Conservation (phyloP, 2,797 vertebrate species). For the Falco concolor region DNA sequence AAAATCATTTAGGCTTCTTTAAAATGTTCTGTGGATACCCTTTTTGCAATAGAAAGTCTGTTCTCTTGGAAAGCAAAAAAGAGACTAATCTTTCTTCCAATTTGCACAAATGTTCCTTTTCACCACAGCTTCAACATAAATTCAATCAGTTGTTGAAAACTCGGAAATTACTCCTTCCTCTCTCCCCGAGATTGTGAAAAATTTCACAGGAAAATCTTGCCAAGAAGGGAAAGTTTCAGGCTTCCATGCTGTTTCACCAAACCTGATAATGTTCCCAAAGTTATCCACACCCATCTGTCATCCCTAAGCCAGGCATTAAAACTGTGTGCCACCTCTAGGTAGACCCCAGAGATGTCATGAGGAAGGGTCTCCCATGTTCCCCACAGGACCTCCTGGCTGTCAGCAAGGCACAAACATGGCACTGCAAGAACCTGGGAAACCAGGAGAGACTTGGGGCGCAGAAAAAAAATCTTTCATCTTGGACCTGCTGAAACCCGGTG, state of each 20-base stretch:
- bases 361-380: not conserved
- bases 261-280: not conserved
- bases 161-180: not conserved
- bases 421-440: not conserved
- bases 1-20: not conserved
- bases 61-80: not conserved
- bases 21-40: not conserved
- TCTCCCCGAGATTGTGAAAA: not conserved
- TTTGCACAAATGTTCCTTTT: not conserved
- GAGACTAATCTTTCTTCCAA: not conserved
- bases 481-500: too few relatives aligned
- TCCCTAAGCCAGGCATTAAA: not conserved
- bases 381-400: not conserved
- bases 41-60: not conserved
- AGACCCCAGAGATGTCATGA: fast-evolving
- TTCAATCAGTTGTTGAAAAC: not conserved
- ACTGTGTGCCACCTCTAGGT: not conserved
- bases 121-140: not conserved
- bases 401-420: not conserved
- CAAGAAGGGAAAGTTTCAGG: not conserved
- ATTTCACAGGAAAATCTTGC: not conserved
- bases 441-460: not conserved
- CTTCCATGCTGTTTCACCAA: not conserved
- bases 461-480: not conserved
- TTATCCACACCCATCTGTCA: not conserved